A percentile compares a stretch with the other conserved stretches of the same genome.
Evolutionary conservation across 2,888 invertebrate species (phyloP).

Genomic region (Nowickia ferox): DNA sequence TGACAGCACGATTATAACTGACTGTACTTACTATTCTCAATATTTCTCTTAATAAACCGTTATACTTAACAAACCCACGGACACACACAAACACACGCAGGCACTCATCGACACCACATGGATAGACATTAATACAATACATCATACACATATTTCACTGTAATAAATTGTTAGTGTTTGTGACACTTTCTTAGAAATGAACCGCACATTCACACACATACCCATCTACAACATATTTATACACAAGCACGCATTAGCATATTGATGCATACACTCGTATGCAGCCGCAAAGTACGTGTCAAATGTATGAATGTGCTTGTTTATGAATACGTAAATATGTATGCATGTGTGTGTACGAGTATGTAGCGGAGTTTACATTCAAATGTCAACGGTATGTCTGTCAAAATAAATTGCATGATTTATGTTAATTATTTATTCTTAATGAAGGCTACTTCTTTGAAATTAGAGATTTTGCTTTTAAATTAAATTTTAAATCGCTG

Average conservation of each 20-base stretch:
- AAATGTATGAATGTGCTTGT: background rate
- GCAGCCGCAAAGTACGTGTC: conserved; percentile 30
- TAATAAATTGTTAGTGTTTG: conserved; percentile 50
- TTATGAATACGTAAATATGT: background rate
- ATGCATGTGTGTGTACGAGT: background rate
- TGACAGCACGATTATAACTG: conserved; percentile 68
- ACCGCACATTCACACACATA: background rate
- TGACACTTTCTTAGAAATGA: conserved; percentile 61
- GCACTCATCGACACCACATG: background rate
- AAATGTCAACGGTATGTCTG: conserved; percentile 62
- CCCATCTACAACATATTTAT: background rate
- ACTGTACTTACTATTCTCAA: conserved; percentile 41
- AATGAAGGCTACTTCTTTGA: background rate
- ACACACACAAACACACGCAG: background rate
- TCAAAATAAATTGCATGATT: conserved; percentile 57
- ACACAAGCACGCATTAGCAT: conserved; percentile 21
- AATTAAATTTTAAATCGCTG: background rate
- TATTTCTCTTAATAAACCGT: conserved; percentile 55
- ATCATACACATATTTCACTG: conserved; percentile 13
- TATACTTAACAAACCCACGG: conserved; percentile 11
- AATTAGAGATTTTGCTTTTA: conserved; percentile 1
- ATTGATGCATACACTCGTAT: conserved; percentile 29
- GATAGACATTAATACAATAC: conserved; percentile 1
- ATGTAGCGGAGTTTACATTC: conserved; percentile 48
- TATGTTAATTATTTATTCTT: conserved; percentile 46